Base-by-base conservation (phyloP, 2,113 vertebrate species). In the Oxygymnocypris stewartii region DNA sequence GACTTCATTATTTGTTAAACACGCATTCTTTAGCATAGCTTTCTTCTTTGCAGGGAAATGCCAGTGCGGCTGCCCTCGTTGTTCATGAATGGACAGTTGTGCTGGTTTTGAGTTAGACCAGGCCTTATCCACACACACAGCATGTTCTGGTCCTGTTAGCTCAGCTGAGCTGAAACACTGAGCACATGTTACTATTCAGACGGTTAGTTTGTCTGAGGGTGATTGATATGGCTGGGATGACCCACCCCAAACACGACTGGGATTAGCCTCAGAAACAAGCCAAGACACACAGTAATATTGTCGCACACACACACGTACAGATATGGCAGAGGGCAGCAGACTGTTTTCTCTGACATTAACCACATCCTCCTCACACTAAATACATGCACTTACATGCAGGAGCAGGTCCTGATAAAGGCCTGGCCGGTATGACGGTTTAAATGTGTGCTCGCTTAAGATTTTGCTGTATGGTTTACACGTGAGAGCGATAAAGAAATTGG, bases 131-230 rank as follows among this genome's bases (percentile, higher is more conserved):
- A 85, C 31, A 81, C 67, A 73, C 78, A 75, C 44, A 23, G 49
- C 61, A 79, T 18, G 49, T 75, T 78, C 59, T 49, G 59, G 54
- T 87, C 82, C 35, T 86, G 63, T 90, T 79, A 78, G 84, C 86
- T 88, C 87, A 88, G 90, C 88, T 90, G 90, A 89, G 23, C 57
- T 59, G 25, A 78, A 67, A 83, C 76, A 84, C 87, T 87, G 61
- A 78, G 88, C 87, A 87, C 47, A 82, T 86, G 87, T 85, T 88
- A 42, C 20, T 75, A 37, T 76, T 88, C 74, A 79, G 61, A 79
- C 75, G 74, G 59, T 73, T 82, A 47, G 74, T 88, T 88, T 88
- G 78, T 77, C 83, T 77, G 75, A 83, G 75, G 57, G 85, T 87
- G 85, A 90, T 86, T 89, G 80, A 89, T 85, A 47, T 61, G 42